Base-by-base conservation (phyloP, 2,797 vertebrate species). In the Pyrocephalus nanus region DNA sequence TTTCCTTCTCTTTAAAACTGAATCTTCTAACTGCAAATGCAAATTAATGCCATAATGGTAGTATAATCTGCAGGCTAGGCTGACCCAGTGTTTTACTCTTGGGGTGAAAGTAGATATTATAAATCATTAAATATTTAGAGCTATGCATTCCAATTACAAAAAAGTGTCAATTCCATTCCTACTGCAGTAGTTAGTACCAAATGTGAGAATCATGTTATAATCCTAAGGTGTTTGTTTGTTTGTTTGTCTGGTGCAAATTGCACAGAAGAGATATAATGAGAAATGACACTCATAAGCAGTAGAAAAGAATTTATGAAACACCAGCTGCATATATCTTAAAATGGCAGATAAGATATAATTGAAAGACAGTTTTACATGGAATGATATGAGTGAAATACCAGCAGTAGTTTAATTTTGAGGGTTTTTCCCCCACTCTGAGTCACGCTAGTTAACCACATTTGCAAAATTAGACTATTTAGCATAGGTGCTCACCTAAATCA, bases 81-180 rank as follows among this genome's bases (percentile, higher is more conserved):
- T 79, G 74, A 78, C 36, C 48, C 14, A 42, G 16, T 15, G 3
- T 60, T 90, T 88, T 82, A 82, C 64, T 58, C 16, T 58, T 88
- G 47, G 15, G 32, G 18, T 72, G 17, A 45, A 84, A n/a, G 38
- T 60, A 79, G 76, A 38, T 47, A 45, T n/a, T 86, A 86, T 57
- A 69, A 90, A 64, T 38, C 14, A 58, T 69, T 79, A 84, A 90
- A 85, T 92, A 95, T 69, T 94, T 82, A 48, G 40, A 53, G n/a
- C 43, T 61, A n/a, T 66, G 27, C 13, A 70, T 86, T 90, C 64
- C 51, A 90, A 12, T 93, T 90, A 62, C 34, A 60, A 22, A 14
- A 86, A 76, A 75, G 65, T 60, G 40, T 53, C 45, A 77, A 34
- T 77, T 91, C 25, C 26, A 48, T 83, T 92, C 54, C 38, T 80